phyloP scores from a whole-genome alignment of 1,140 invertebrate genomes.

The Drosophila lacteicornis region DNA sequence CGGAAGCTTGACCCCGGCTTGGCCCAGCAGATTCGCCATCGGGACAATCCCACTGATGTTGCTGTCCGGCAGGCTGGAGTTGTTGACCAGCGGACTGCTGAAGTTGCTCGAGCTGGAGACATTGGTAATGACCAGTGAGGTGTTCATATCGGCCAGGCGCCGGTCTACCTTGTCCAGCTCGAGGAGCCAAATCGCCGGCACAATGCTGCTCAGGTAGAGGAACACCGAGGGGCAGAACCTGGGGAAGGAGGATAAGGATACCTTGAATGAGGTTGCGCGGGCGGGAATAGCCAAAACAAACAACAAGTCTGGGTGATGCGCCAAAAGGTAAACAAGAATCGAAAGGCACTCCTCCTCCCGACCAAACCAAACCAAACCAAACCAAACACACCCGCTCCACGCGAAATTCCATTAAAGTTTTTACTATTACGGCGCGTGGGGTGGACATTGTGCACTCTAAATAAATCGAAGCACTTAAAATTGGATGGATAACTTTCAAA shows the following conservation, averaged over 20 bases:
- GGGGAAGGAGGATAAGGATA: slow-evolving; percentile 1
- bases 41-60: slow-evolving; percentile 86
- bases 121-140: slow-evolving; percentile 22
- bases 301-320: slow-evolving; percentile 73
- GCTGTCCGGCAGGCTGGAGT: slow-evolving; percentile 1
- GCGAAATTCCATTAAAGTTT: slow-evolving; percentile 81
- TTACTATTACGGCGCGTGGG: slow-evolving; percentile 47
- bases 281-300: slow-evolving; percentile 44
- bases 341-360: slow-evolving; percentile 38
- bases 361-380: slow-evolving; percentile 4
- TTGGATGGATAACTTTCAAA: too few species aligned
- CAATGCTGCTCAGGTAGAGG: slow-evolving; percentile 91
- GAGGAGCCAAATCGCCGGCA: slow-evolving; percentile 93
- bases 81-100: slow-evolving; percentile 78
- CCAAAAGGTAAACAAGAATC: slow-evolving; percentile 76
- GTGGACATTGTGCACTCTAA: slow-evolving; percentile 15
- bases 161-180: slow-evolving; percentile 93
- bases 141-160: slow-evolving; percentile 66
- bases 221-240: slow-evolving; percentile 96
- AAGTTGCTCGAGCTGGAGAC: slow-evolving; percentile 31
- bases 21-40: slow-evolving; percentile 62
- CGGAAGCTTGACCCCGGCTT: slow-evolving; percentile 69
- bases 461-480: neutral
- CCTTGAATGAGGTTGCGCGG: slow-evolving; percentile 1
- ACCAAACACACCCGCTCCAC: slow-evolving; percentile 21